Evolutionary conservation across 2,888 invertebrate species (phyloP).

Genomic region (Parnassius orleans): DNA sequence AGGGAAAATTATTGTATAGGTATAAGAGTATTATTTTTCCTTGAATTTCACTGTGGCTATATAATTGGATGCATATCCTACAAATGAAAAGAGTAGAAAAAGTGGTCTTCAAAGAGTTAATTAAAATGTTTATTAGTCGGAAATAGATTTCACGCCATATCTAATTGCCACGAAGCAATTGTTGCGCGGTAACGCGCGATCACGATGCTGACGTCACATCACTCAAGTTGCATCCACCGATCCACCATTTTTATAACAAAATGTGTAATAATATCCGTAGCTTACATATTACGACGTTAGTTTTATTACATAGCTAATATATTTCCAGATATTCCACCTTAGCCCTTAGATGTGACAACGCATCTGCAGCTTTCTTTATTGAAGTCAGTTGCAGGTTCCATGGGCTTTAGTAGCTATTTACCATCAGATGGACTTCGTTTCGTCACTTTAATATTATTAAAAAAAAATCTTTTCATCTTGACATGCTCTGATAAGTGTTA

Average conservation of each 20-base stretch:
- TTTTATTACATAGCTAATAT: not conserved
- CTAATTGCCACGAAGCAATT: constrained; percentile 50
- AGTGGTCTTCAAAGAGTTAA: constrained; percentile 2
- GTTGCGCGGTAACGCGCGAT: constrained; percentile 32
- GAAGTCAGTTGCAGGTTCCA: too few species aligned
- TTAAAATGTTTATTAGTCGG: constrained; percentile 14
- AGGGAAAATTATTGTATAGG: too few species aligned
- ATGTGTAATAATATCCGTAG: too few species aligned
- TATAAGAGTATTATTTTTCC: too few species aligned
- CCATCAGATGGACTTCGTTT: not conserved
- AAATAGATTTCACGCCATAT: constrained; percentile 33
- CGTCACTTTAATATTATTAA: not conserved
- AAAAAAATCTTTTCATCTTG: not conserved
- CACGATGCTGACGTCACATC: constrained; percentile 46
- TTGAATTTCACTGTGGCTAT: too few species aligned
- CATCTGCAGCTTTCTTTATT: too few species aligned
- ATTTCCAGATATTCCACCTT: too few species aligned
- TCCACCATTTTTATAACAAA: constrained; percentile 51
- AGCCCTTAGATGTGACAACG: too few species aligned
- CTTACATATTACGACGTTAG: not conserved
- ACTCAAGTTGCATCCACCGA: constrained; percentile 50
- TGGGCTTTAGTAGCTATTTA: too few species aligned
- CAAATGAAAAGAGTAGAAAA: too few species aligned
- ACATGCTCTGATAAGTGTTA: not conserved
- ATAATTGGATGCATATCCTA: too few species aligned